These are phyloP conservation scores for Arbacia lixula DNA, from an alignment of 53 echinoderm and acorn worm species.

Conservation along the genomic window DNA sequence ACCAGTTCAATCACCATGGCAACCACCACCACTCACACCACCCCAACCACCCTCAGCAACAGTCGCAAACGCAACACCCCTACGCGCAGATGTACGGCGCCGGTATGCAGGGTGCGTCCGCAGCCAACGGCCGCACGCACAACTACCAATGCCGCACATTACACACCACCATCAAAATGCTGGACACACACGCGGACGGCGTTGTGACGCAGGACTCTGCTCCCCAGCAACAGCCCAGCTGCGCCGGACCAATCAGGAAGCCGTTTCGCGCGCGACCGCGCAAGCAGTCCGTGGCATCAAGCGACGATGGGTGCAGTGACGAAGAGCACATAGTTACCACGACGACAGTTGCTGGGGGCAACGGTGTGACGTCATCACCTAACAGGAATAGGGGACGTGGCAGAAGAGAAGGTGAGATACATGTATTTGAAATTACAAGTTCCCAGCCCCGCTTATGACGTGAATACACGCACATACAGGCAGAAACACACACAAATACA, in stretches of 20 bases:
- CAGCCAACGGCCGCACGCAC: slow-evolving; percentile 62
- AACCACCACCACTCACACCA: slow-evolving; percentile 13
- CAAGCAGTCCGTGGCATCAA: slow-evolving; percentile 50
- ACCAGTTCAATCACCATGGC: neutral
- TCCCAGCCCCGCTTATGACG: neutral
- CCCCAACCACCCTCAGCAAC: neutral
- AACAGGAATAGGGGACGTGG: slow-evolving; percentile 79
- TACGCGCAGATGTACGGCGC: slow-evolving; percentile 14
- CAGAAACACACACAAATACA: too few species aligned
- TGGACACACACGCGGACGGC: slow-evolving; percentile 46
- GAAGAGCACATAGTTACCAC: slow-evolving; percentile 46
- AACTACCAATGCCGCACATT: slow-evolving; percentile 77
- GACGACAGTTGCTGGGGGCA: neutral
- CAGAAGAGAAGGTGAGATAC: slow-evolving; percentile 76
- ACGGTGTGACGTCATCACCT: neutral
- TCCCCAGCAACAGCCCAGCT: slow-evolving; percentile 8
- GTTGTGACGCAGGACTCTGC: slow-evolving; percentile 24
- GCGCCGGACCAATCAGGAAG: slow-evolving; percentile 46
- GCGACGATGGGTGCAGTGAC: slow-evolving; percentile 64
- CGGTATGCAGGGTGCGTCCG: neutral
- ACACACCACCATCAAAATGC: slow-evolving; percentile 59
- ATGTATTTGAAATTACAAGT: neutral
- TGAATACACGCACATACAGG: too few species aligned
- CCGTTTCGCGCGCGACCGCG: slow-evolving; percentile 70
- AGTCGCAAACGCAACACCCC: neutral